These are phyloP conservation scores for Palythoa heliodiscus DNA, from an alignment of 92 coral and sea anemone genomes.

Conservation along the genomic window DNA sequence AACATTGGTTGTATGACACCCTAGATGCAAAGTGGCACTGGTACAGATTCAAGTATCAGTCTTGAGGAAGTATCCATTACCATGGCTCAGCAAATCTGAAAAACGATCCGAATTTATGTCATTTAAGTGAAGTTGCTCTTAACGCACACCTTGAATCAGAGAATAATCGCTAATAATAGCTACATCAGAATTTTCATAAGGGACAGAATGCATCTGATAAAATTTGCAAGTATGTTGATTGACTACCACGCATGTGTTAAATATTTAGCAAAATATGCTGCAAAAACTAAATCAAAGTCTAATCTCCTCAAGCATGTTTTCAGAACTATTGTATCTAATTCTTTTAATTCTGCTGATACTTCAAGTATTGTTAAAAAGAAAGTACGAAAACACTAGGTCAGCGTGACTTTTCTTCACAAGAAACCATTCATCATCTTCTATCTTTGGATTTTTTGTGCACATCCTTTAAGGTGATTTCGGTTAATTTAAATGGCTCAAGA, in stretches of 20 bases:
- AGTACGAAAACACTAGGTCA: not conserved
- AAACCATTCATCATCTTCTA: not conserved
- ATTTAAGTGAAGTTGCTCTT: too few species aligned
- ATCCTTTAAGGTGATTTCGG: not conserved
- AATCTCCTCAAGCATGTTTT: slow-evolving; percentile 16
- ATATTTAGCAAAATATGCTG: slow-evolving; percentile 1
- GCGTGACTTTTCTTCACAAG: not conserved
- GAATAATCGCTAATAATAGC: too few species aligned
- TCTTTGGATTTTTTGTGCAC: not conserved
- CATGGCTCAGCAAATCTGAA: too few species aligned
- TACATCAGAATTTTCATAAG: too few species aligned
- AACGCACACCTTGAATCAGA: too few species aligned
- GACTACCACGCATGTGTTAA: slow-evolving; percentile 39
- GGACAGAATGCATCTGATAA: too few species aligned
- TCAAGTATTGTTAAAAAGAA: slow-evolving; percentile 2
- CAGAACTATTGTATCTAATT: not conserved
- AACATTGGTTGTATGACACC: too few species aligned
- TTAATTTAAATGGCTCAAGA: not conserved
- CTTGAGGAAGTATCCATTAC: too few species aligned
- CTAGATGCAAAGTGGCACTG: too few species aligned
- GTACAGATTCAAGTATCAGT: too few species aligned
- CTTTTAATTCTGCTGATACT: not conserved
- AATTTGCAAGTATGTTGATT: too few species aligned
- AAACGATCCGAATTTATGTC: too few species aligned
- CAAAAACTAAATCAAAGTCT: slow-evolving; percentile 2